A percentile compares a stretch with the other conserved stretches of the same genome.
Conservation (phyloP, 1,140 invertebrate genomes). For the Spodoptera litura region DNA sequence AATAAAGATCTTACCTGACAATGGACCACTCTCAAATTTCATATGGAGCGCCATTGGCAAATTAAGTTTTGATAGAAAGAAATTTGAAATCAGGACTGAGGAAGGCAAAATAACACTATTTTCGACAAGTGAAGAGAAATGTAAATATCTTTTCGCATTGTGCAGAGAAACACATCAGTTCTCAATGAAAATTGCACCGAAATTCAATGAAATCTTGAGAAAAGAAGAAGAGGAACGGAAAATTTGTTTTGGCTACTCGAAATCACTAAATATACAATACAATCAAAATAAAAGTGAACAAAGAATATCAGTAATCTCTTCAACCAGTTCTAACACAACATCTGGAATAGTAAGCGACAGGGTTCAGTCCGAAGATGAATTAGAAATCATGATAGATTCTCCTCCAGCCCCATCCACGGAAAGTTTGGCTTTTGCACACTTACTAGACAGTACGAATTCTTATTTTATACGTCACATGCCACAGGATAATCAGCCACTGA, state of each 20-base stretch:
- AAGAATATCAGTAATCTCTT: slow-evolving; percentile 96
- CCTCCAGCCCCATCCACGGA: slow-evolving; percentile 91
- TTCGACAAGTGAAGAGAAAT: slow-evolving; percentile 96
- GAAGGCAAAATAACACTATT: slow-evolving; percentile 96
- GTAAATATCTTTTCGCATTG: slow-evolving; percentile 94
- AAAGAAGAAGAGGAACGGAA: slow-evolving; percentile 91
- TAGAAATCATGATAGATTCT: slow-evolving; percentile 93
- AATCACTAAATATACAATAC: slow-evolving; percentile 87
- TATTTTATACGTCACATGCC: slow-evolving; percentile 73
- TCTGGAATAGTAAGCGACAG: slow-evolving; percentile 97
- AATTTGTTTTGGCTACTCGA: slow-evolving; percentile 89
- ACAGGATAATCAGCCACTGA: slow-evolving; percentile 66
- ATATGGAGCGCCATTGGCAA: slow-evolving; percentile 97
- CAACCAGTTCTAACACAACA: slow-evolving; percentile 96
- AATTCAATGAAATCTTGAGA: slow-evolving; percentile 92
- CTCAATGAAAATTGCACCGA: slow-evolving; percentile 95
- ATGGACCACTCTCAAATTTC: slow-evolving; percentile 90
- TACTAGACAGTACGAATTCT: slow-evolving; percentile 87
- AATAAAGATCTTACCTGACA: slow-evolving; percentile 92
- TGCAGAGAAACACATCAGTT: slow-evolving; percentile 98
- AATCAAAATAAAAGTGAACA: slow-evolving; percentile 91
- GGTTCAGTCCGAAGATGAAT: slow-evolving; percentile 96
- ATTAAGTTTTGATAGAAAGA: slow-evolving; percentile 97
- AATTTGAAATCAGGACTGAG: slow-evolving; percentile 97
- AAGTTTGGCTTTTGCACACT: slow-evolving; percentile 90